phyloP scores from a whole-genome alignment of 1,140 invertebrate species.

The Vanessa tameamea region DNA sequence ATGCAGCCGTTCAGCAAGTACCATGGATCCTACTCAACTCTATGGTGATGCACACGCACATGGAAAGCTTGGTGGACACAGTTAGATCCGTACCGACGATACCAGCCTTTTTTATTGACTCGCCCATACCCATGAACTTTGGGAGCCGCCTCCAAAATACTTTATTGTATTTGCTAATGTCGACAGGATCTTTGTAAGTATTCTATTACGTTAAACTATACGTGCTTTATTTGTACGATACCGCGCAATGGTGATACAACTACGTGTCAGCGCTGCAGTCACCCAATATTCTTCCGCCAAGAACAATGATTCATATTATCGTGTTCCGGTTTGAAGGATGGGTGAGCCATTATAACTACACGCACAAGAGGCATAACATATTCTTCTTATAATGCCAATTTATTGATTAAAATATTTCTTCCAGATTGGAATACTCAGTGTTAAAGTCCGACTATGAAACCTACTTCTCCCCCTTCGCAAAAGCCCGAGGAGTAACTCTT shows the following conservation, averaged over 20 bases:
- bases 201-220: too few relatives aligned
- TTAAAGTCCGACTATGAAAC: conserved; percentile 8
- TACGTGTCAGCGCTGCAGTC: too few relatives aligned
- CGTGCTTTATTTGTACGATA: too few relatives aligned
- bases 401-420: background rate
- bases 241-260: too few relatives aligned
- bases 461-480: conserved; percentile 51
- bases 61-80: conserved; percentile 52
- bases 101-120: conserved; percentile 40
- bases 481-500: conserved; percentile 46
- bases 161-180: background rate
- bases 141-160: conserved; percentile 46
- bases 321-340: too few relatives aligned
- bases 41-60: conserved; percentile 36
- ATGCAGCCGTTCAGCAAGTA: conserved; percentile 46
- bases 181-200: conserved; percentile 3
- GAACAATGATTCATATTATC: too few relatives aligned
- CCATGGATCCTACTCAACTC: conserved; percentile 59
- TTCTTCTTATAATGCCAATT: too few relatives aligned
- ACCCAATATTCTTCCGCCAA: too few relatives aligned
- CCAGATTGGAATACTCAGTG: background rate
- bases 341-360: too few relatives aligned
- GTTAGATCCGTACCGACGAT: conserved; percentile 45
- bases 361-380: too few relatives aligned
- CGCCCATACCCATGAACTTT: conserved; percentile 50